Evolutionary conservation across 64 coral and sea anemone genomes (phyloP).

Genomic region (Trachythela sp.): DNA sequence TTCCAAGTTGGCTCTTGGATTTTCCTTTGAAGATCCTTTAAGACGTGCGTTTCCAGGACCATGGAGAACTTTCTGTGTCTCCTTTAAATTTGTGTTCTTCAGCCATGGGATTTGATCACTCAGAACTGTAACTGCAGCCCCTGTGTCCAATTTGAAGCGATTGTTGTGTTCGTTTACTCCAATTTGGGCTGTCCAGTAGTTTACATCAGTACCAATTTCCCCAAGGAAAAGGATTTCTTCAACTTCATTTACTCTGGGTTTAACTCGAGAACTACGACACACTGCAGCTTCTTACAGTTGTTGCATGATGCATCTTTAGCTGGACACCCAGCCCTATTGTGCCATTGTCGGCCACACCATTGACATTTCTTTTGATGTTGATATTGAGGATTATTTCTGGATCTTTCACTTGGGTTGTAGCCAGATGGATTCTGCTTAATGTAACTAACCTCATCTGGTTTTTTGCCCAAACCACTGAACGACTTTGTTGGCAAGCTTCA

Average conservation of each 20-base stretch:
- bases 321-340: no score
- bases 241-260: background rate
- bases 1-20: constrained; percentile 46
- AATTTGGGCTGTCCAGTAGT: constrained; percentile 27
- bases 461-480: background rate
- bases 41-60: constrained; percentile 55
- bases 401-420: background rate
- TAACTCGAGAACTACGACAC: background rate
- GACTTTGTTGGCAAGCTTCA: no score
- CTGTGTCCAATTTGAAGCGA: constrained; percentile 50
- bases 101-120: constrained; percentile 41
- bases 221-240: constrained; percentile 22
- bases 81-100: constrained; percentile 28
- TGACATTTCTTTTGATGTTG: background rate
- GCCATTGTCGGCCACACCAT: constrained; percentile 7
- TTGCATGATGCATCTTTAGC: no score
- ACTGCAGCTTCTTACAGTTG: constrained; percentile 15
- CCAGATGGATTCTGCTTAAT: background rate
- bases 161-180: no score
- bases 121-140: constrained; percentile 23
- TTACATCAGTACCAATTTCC: background rate
- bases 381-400: background rate
- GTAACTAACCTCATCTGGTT: background rate
- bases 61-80: constrained; percentile 18
- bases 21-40: constrained; percentile 36